Evolutionary conservation across 2,797 vertebrate genomes (phyloP).

Genomic region (Smutsia temminckii): DNA sequence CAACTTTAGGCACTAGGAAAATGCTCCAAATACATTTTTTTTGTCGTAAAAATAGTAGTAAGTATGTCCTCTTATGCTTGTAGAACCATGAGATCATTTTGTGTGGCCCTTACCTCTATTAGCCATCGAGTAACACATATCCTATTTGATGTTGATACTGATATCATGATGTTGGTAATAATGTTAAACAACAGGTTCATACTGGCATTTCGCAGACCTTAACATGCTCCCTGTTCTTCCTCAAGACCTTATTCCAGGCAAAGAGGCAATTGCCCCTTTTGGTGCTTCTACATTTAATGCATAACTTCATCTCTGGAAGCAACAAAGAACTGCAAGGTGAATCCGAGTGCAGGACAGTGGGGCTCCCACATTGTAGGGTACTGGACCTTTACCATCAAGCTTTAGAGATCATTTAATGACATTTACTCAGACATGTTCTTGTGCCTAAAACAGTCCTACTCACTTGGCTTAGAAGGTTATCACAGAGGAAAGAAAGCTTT

Average conservation of each 20-base stretch:
- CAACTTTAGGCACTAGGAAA: neutral
- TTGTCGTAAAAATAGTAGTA: neutral
- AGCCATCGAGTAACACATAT: neutral
- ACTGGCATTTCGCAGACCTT: neutral
- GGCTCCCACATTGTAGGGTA: neutral
- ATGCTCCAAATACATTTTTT: neutral
- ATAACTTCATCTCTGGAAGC: neutral
- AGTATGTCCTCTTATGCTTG: neutral
- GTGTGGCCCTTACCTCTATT: neutral
- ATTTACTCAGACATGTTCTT: neutral
- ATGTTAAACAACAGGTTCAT: neutral
- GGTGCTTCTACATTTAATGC: neutral
- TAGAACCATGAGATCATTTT: neutral
- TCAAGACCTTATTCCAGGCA: neutral
- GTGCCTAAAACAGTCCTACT: neutral
- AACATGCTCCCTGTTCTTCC: neutral
- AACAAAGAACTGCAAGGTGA: neutral
- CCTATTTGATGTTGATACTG: neutral
- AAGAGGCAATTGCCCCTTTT: neutral
- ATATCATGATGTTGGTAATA: neutral
- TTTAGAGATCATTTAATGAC: neutral
- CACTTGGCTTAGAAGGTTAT: neutral
- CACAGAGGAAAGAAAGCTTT: neutral
- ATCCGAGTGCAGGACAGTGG: neutral
- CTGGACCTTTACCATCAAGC: neutral